Evolutionary conservation across 2,888 invertebrate species (phyloP), one percentile per base, ranked within the genome.

Genomic region (Leptinotarsa haldemani): DNA sequence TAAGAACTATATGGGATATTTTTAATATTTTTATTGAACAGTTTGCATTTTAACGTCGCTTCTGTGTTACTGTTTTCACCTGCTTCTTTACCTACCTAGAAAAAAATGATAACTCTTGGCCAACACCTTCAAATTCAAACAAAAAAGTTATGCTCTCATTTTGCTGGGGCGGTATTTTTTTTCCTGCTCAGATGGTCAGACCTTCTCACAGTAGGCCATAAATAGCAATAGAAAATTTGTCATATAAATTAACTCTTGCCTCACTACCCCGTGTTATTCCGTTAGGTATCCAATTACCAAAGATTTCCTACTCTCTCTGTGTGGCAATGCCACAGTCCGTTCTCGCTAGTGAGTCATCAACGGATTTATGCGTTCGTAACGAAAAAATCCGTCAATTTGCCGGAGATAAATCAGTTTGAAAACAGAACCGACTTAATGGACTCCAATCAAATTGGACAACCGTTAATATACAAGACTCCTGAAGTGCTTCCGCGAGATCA

Each of bases 361-460:
- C 56, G 4, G 12, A 56, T 16, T 18, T n/a, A 56, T 22, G 15
- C 22, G 20, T 61, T 30, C 61, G 61, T n/a, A 30, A 30, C 15
- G 61, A 68, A 67, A 68, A 68, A 68, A 46, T 18, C 16, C 18
- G 16, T 53, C 68, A 68, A 68, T 68, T 68, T 56, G 68, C 18
- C 20, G 22, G 53, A 53, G 40, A 68, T 68, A 56, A 68, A 68
- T 68, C 68, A 56, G 40, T 22, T 40, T 47, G 56, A 68, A 68
- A 68, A 68, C 56, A 47, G 47, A 68, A 56, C 46, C 30, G 68
- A 22, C 56, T 40, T 67, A 67, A 67, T 67, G 67, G 67, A 67
- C 30, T 67, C 67, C 53, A 40, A 67, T 68, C 58, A 15, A 68
- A 68, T 68, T 22, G 56, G 46, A 48, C 25, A 53, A 67, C 67